A percentile compares a stretch with the other conserved stretches of the same genome.
These are phyloP conservation scores for Temnothorax ravouxi DNA, from an alignment of 2,888 invertebrate genomes.

Conservation along the genomic window DNA sequence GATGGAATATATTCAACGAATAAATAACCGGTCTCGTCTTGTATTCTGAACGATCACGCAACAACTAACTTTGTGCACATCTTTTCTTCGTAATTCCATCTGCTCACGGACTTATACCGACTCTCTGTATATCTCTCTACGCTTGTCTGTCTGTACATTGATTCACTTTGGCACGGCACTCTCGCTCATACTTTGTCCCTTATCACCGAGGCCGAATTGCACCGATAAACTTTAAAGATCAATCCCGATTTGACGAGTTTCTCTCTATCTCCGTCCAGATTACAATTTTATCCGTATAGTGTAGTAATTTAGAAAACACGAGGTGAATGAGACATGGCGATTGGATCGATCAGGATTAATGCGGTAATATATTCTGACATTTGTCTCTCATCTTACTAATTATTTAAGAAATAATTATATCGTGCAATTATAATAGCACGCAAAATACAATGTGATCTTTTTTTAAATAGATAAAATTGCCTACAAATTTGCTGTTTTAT, in stretches of 20 bases:
- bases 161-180: constrained; percentile 76
- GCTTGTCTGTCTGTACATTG: constrained; percentile 70
- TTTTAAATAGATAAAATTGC: constrained; percentile 16
- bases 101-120: constrained; percentile 44
- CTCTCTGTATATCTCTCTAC: constrained; percentile 62
- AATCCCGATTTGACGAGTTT: constrained; percentile 4
- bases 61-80: constrained; percentile 76
- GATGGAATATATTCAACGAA: constrained; percentile 29
- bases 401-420: constrained; percentile 10
- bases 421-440: neutral
- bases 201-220: constrained; percentile 45
- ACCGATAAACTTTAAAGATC: constrained; percentile 31
- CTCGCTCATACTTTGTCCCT: constrained; percentile 70
- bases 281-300: neutral
- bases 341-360: constrained; percentile 7
- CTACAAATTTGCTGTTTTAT: constrained; percentile 25
- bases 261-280: constrained; percentile 26
- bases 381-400: constrained; percentile 8
- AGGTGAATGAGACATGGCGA: constrained; percentile 23
- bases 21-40: constrained; percentile 23
- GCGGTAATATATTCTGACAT: constrained; percentile 20
- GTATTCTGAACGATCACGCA: constrained; percentile 21
- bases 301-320: neutral
- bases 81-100: constrained; percentile 56
- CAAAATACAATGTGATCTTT: neutral